Evolutionary conservation across 2,888 invertebrate species (phyloP), one percentile per base, ranked within the genome.

Genomic region (Cyclophora albipunctata): DNA sequence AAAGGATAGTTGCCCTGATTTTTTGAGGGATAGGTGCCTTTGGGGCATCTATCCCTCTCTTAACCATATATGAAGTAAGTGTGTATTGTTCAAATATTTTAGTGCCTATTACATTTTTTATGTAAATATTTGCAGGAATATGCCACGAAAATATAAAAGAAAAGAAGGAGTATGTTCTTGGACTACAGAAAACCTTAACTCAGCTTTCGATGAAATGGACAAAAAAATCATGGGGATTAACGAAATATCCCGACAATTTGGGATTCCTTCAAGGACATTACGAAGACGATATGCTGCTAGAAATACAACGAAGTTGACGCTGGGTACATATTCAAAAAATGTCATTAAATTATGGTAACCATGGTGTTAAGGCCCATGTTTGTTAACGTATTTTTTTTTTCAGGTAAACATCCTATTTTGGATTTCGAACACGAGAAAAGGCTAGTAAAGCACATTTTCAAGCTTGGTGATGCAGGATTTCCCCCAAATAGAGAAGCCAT

Each of bases 161-260:
- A 58, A 54, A 50, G 48, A 53, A 50, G 53, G 54, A 53, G 52
- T 57, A 59, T 45, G 43, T 52, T 60, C 55, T 54, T 61, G 63
- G 60, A 60, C 59, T 50, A 51, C 50, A 60, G 58, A 64, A 50
- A 37, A 56, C 4, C 45, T 64, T 46, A 50, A 55, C 49, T 50
- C 52, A 54, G 59, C 61, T 56, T 62, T 64, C 46, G 47, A 59
- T 6, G 63, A 64, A 66, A 56, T 62, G 42, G 56, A 63, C 42
- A 60, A 50, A 59, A 58, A 60, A 49, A 51, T 6, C 35, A 52
- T 61, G 52, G 59, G 57, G 47, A 57, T 62, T 44, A 63, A 63
- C 42, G 61, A 59, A 61, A 61, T 62, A 62, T 64, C 58, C 55
- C 50, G 62, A 54, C 54, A 53, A 43, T 62, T 60, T 62, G 59